These are phyloP conservation scores for Campoletis raptor DNA, from an alignment of 2,888 invertebrate species.

Conservation along the genomic window DNA sequence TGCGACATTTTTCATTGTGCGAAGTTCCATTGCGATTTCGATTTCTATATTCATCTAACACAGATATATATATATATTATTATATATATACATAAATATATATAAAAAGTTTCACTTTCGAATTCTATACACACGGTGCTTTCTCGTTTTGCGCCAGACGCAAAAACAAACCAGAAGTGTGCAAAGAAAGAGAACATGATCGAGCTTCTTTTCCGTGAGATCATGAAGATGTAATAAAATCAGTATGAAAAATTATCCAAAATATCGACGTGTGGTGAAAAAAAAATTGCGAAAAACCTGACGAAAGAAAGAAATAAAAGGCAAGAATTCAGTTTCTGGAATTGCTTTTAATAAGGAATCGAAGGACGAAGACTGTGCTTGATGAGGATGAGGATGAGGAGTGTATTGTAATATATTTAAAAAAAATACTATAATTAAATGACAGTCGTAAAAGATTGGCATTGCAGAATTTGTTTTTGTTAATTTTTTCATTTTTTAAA, in stretches of 20 bases:
- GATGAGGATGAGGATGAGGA: slow-evolving; percentile 44
- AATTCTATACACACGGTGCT: slow-evolving; percentile 66
- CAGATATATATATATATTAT: background rate
- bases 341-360: slow-evolving; percentile 53
- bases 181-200: slow-evolving; percentile 9
- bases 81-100: slow-evolving; percentile 30
- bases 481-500: background rate
- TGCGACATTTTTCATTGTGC: slow-evolving; percentile 67
- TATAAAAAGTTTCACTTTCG: slow-evolving; percentile 66
- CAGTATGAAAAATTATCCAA: slow-evolving; percentile 5
- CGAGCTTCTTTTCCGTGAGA: slow-evolving; percentile 7
- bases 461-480: slow-evolving; percentile 34
- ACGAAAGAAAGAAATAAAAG: background rate
- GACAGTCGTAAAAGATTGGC: slow-evolving; percentile 45
- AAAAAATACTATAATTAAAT: slow-evolving; percentile 39
- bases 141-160: slow-evolving; percentile 49
- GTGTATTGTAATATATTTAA: slow-evolving; percentile 55
- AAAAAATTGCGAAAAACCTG: slow-evolving; percentile 4
- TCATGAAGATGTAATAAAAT: slow-evolving; percentile 16
- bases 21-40: slow-evolving; percentile 66
- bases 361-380: slow-evolving; percentile 63
- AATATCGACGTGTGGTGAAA: slow-evolving; percentile 15
- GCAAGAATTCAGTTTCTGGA: slow-evolving; percentile 44
- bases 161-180: background rate
- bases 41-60: slow-evolving; percentile 48